phyloP scores from a whole-genome alignment of 2,113 vertebrate species.

The Pyxicephalus adspersus region DNA sequence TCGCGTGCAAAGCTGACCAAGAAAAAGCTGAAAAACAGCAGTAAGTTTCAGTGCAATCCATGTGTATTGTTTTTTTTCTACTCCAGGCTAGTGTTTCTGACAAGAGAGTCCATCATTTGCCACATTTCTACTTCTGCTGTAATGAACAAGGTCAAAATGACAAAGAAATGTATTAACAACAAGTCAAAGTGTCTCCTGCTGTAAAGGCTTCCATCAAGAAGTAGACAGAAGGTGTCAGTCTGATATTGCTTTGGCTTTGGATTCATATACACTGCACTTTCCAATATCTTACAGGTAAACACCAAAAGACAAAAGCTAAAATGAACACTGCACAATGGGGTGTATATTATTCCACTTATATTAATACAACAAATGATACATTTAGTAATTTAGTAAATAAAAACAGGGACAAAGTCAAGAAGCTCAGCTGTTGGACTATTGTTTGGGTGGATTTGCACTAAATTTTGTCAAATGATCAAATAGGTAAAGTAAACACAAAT shows the following conservation, averaged over 20 bases:
- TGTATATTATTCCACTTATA: no score
- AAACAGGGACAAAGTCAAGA: no score
- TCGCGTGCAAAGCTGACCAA: slow-evolving; percentile 65
- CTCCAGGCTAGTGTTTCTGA: slow-evolving; percentile 65
- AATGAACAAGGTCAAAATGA: slow-evolving; percentile 69
- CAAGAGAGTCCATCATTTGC: slow-evolving; percentile 63
- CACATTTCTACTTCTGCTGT: slow-evolving; percentile 65
- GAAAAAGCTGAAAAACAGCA: slow-evolving; percentile 63
- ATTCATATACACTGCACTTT: not conserved
- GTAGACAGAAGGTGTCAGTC: not conserved
- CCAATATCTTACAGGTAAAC: no score
- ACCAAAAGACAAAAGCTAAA: no score
- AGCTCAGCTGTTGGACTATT: no score
- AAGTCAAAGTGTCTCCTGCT: not conserved
- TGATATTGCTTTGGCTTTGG: not conserved
- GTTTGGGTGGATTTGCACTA: no score
- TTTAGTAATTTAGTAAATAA: no score
- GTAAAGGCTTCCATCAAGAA: slow-evolving; percentile 6
- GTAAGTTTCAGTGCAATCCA: slow-evolving; percentile 68
- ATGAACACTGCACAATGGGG: no score
- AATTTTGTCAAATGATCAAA: no score
- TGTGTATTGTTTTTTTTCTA: slow-evolving; percentile 69
- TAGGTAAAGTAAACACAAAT: no score
- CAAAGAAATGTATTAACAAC: slow-evolving; percentile 52
- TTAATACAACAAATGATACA: no score